A percentile compares a stretch with the other conserved stretches of the same genome.
Conservation (phyloP, 2,797 vertebrate genomes). For the Enteromius trimaculatus region DNA sequence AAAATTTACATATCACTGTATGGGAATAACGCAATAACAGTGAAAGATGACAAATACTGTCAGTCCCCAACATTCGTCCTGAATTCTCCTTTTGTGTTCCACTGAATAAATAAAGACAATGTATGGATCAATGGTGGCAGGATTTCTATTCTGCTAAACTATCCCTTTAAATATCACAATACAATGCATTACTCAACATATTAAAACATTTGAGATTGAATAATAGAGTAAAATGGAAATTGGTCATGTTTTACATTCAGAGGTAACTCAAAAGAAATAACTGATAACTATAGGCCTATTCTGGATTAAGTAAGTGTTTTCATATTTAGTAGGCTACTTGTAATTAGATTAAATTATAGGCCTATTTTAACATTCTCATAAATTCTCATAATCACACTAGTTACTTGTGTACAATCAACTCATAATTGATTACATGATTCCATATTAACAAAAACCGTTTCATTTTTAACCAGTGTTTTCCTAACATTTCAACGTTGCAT, state of each 20-base stretch:
- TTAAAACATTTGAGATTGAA: not conserved
- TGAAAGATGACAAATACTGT: not conserved
- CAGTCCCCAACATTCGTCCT: not conserved
- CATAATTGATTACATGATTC: not conserved
- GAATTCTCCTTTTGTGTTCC: too few relatives aligned
- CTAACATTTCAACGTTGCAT: too few relatives aligned
- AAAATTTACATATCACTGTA: not conserved
- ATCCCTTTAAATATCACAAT: not conserved
- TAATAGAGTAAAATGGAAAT: not conserved
- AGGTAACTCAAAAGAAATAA: not conserved
- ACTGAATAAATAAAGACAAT: not conserved
- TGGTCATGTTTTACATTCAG: not conserved
- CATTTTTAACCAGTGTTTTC: too few relatives aligned
- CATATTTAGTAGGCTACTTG: not conserved
- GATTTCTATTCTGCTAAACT: not conserved
- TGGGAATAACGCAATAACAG: not conserved
- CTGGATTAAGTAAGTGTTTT: not conserved
- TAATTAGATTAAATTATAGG: not conserved
- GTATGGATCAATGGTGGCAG: not conserved
- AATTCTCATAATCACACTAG: not conserved
- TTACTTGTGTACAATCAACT: not conserved
- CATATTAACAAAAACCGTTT: not conserved
- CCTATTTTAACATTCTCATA: not conserved
- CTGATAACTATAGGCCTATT: too few relatives aligned
- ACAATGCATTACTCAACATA: not conserved